A percentile compares a stretch with the other conserved stretches of the same genome.
These are phyloP conservation scores for Drosophila picticornis DNA, from an alignment of 2,888 invertebrate species.

Conservation along the genomic window DNA sequence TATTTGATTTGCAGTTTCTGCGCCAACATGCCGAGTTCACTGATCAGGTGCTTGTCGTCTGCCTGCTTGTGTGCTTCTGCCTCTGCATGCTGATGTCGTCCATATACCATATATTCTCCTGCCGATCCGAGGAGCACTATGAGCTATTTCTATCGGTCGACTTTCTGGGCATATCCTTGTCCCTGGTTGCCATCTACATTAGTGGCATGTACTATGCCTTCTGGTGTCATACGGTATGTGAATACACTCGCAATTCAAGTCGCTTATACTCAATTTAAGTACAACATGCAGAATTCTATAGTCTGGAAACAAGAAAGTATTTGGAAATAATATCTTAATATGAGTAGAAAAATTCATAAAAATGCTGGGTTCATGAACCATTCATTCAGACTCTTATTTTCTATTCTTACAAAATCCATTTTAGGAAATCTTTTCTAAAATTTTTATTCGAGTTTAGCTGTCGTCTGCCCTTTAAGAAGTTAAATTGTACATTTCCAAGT, in stretches of 20 bases:
- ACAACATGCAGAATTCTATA: neutral
- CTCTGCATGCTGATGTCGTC: conserved; percentile 97
- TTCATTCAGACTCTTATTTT: too few species aligned
- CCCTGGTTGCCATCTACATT: conserved; percentile 96
- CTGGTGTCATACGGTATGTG: conserved; percentile 94
- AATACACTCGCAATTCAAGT: neutral
- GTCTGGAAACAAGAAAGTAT: too few species aligned
- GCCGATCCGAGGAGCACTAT: conserved; percentile 94
- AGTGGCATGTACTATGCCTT: conserved; percentile 98
- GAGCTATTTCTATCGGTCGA: conserved; percentile 95
- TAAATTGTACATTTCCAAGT: too few species aligned
- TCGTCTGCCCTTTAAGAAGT: too few species aligned
- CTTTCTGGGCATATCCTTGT: conserved; percentile 96
- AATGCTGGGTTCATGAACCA: too few species aligned
- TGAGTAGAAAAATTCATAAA: too few species aligned
- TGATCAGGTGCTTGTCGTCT: conserved; percentile 94
- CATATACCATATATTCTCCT: conserved; percentile 97
- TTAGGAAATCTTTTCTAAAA: neutral
- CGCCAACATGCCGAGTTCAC: conserved; percentile 91
- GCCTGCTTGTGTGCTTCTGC: conserved; percentile 95
- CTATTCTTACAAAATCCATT: too few species aligned
- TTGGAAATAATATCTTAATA: too few species aligned
- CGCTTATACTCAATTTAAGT: neutral
- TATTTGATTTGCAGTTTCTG: conserved; percentile 93
- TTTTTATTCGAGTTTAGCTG: neutral